These are phyloP conservation scores for Parus major DNA, from an alignment of 2,113 vertebrate genomes.

Conservation along the genomic window DNA sequence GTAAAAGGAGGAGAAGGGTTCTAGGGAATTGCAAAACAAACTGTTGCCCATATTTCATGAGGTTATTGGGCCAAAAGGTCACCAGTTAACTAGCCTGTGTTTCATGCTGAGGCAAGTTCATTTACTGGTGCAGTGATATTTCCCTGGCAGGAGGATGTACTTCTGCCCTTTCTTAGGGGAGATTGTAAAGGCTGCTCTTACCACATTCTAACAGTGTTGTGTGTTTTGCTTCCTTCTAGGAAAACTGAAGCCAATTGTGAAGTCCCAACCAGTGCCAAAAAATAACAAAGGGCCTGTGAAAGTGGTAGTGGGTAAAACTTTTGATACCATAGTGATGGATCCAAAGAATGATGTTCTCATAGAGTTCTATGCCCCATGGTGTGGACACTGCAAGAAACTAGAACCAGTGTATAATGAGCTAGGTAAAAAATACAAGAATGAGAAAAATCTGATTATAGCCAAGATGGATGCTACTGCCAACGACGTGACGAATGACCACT, in stretches of 20 bases:
- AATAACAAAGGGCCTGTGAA: slow-evolving; percentile 94
- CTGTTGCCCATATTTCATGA: accelerated
- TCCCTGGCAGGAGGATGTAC: not conserved
- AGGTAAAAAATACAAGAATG: slow-evolving; percentile 91
- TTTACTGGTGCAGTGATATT: not conserved
- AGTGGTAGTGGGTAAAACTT: slow-evolving; percentile 94
- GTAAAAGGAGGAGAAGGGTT: not conserved
- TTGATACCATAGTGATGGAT: slow-evolving; percentile 92
- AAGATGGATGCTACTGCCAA: slow-evolving; percentile 97
- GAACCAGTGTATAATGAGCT: slow-evolving; percentile 88
- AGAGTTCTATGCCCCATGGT: slow-evolving; percentile 97
- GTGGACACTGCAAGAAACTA: slow-evolving; percentile 94
- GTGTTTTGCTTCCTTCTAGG: slow-evolving; percentile 72
- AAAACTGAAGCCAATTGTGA: slow-evolving; percentile 90
- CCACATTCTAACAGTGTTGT: not conserved
- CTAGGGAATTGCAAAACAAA: not conserved
- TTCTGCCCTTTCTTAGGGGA: not conserved
- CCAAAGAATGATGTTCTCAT: slow-evolving; percentile 90
- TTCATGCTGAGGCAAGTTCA: not conserved
- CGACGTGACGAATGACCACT: slow-evolving; percentile 82
- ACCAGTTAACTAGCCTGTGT: not conserved
- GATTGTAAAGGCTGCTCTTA: not conserved
- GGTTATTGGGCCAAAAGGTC: not conserved
- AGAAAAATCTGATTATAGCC: slow-evolving; percentile 91
- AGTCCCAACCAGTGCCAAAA: slow-evolving; percentile 92